A percentile compares a stretch with the other conserved stretches of the same genome.
Conservation (phyloP, 2,797 vertebrate species). For the Hoplostethus mediterraneus region DNA sequence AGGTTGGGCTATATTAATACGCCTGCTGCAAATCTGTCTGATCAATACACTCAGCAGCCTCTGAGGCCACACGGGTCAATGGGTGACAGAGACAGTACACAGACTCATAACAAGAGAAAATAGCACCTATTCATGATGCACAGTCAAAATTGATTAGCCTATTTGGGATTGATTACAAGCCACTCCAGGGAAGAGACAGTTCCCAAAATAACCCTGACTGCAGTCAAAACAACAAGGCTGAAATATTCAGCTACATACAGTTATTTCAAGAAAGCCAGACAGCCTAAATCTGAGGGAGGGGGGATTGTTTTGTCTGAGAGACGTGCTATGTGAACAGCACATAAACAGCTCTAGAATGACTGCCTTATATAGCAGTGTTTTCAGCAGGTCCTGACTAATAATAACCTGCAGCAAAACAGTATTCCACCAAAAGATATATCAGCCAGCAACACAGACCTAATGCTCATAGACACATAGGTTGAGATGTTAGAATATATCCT, state of each 20-base stretch:
- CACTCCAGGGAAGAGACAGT: no score
- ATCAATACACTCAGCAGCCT: not conserved
- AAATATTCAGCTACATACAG: not conserved
- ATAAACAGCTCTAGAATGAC: not conserved
- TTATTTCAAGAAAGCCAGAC: not conserved
- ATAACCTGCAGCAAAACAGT: not conserved
- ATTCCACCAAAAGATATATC: no score
- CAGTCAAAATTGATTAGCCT: no score
- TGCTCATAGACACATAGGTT: no score
- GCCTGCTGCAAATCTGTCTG: not conserved
- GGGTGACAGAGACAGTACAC: not conserved
- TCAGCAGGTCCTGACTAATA: not conserved
- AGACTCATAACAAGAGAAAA: not conserved
- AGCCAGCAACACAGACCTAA: no score
- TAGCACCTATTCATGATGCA: not conserved
- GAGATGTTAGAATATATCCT: no score
- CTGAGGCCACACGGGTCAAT: no score
- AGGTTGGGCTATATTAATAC: not conserved
- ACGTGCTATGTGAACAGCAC: not conserved
- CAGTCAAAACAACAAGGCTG: not conserved
- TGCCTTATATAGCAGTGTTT: not conserved
- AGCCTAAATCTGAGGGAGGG: not conserved
- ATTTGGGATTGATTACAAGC: no score
- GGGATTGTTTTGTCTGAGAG: no score
- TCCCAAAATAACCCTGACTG: not conserved